Percentiles rank a stretch among this genome's conserved stretches.
phyloP scores from a whole-genome alignment of 2,113 vertebrate species.

The Anser brachyrhynchus region DNA sequence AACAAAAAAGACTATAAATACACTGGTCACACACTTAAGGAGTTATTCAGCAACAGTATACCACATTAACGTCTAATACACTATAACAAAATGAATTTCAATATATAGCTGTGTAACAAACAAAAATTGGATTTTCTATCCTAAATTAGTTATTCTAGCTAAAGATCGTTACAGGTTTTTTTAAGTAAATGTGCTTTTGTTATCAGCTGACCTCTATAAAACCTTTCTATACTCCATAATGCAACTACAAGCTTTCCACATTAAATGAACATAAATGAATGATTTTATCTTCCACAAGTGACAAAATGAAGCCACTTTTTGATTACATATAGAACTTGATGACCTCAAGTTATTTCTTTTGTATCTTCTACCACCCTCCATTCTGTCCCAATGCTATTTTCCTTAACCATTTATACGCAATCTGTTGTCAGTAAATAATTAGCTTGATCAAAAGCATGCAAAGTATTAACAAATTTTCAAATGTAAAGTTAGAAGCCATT shows the following conservation, averaged over 20 bases:
- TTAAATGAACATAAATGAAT: background rate
- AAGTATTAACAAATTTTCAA: background rate
- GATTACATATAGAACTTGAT: background rate
- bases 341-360: background rate
- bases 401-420: background rate
- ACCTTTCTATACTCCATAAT: background rate
- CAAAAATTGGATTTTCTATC: background rate
- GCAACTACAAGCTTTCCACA: background rate
- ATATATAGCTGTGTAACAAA: rapidly evolving
- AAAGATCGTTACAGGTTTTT: too few relatives aligned
- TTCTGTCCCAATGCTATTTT: background rate
- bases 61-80: background rate
- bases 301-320: background rate
- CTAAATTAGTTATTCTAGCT: background rate
- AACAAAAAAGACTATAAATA: background rate
- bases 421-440: background rate
- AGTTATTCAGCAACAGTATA: background rate
- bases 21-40: background rate
- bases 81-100: background rate
- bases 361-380: background rate
- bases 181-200: background rate
- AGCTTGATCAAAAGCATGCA: background rate
- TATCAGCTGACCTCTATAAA: background rate
- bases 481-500: background rate
- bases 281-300: background rate